These are phyloP conservation scores for Anoplopoma fimbria DNA, from an alignment of 2,113 vertebrate genomes.

Conservation along the genomic window DNA sequence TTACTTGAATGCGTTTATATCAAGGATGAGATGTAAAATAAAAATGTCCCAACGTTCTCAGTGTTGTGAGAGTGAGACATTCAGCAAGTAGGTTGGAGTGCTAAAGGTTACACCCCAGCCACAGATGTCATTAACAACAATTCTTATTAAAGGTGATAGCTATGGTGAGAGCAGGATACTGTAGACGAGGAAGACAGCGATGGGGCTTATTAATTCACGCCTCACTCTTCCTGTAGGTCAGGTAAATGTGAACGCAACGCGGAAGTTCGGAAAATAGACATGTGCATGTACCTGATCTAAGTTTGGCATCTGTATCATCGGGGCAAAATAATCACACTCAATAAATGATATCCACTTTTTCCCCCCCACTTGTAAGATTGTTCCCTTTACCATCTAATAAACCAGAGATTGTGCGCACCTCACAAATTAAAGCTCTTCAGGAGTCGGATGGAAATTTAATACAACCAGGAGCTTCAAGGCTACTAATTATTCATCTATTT, in stretches of 20 bases:
- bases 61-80: constrained; percentile 41
- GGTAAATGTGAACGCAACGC: constrained; percentile 19
- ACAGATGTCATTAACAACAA: constrained; percentile 72
- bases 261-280: constrained; percentile 28
- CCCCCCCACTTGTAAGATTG: neutral
- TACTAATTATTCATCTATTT: constrained; percentile 71
- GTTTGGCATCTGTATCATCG: constrained; percentile 33
- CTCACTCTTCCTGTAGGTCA: constrained; percentile 41
- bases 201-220: constrained; percentile 70
- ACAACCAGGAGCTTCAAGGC: constrained; percentile 56
- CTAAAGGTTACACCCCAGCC: constrained; percentile 69
- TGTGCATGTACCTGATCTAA: constrained; percentile 19
- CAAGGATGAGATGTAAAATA: constrained; percentile 25
- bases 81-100: constrained; percentile 38
- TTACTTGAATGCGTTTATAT: constrained; percentile 17
- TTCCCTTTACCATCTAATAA: constrained; percentile 34
- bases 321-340: constrained; percentile 24
- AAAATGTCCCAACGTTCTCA: constrained; percentile 50
- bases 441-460: constrained; percentile 65
- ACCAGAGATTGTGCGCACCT: constrained; percentile 35
- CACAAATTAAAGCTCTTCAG: constrained; percentile 63
- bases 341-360: constrained; percentile 19
- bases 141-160: constrained; percentile 74
- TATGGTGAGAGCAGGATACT: constrained; percentile 65
- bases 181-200: constrained; percentile 40